These are phyloP conservation scores for Brachylomia viminalis DNA, from an alignment of 2,888 invertebrate genomes.

Conservation along the genomic window DNA sequence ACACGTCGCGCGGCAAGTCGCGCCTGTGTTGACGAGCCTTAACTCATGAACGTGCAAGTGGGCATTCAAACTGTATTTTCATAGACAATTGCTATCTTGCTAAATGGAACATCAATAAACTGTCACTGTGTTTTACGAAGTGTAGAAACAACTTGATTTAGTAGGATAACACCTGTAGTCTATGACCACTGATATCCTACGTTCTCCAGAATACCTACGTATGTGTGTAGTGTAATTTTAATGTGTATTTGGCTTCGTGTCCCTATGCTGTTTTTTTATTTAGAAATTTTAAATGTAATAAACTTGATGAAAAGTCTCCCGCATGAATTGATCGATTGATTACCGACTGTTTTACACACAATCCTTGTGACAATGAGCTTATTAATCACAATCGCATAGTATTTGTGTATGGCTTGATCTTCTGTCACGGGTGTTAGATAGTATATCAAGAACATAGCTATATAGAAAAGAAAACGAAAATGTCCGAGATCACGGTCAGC, in stretches of 20 bases:
- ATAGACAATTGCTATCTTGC: constrained; percentile 43
- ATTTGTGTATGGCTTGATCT: constrained; percentile 73
- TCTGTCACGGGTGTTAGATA: constrained; percentile 66
- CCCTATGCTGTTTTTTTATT: constrained; percentile 70
- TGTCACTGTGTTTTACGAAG: not conserved
- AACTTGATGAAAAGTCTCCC: constrained; percentile 39
- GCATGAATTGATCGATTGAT: constrained; percentile 65
- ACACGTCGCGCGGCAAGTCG: too few relatives aligned
- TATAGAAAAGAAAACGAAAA: constrained; percentile 66
- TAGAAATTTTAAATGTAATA: constrained; percentile 63
- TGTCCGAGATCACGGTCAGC: constrained; percentile 65
- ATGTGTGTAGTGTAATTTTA: constrained; percentile 60
- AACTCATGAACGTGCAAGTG: too few relatives aligned
- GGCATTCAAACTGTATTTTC: not conserved
- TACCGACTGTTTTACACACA: constrained; percentile 47
- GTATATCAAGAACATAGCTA: constrained; percentile 46
- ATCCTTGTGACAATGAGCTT: constrained; percentile 63
- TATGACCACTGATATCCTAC: constrained; percentile 37
- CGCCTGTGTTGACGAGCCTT: too few relatives aligned
- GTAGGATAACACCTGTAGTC: constrained; percentile 28
- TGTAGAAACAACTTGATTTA: constrained; percentile 14
- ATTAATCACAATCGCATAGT: constrained; percentile 38
- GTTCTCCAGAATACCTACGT: constrained; percentile 30
- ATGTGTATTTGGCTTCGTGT: constrained; percentile 78
- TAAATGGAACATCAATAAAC: constrained; percentile 16